phyloP scores from a whole-genome alignment of 2,888 invertebrate genomes.

The Biston betularia region DNA sequence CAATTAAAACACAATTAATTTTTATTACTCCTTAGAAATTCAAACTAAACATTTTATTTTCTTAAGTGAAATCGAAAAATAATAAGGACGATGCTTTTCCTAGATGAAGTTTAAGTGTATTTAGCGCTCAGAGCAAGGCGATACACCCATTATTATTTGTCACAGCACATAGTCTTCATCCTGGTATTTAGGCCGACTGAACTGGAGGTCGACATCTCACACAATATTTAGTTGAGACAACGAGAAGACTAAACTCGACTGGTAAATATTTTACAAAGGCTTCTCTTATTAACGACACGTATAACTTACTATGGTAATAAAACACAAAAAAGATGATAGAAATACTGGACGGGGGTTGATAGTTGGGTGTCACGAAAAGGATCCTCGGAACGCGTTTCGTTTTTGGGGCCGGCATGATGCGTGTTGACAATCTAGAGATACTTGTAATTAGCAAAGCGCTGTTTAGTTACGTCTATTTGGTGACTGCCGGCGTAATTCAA shows the following conservation, averaged over 20 bases:
- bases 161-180: slow-evolving; percentile 14
- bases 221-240: slow-evolving; percentile 3
- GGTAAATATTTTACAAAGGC: background rate
- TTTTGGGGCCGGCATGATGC: slow-evolving; percentile 5
- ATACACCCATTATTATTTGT: slow-evolving; percentile 12
- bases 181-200: slow-evolving; percentile 31
- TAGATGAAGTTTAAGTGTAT: background rate
- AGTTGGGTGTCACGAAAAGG: slow-evolving; percentile 13
- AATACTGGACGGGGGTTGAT: background rate
- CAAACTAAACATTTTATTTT: background rate
- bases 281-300: slow-evolving; percentile 2
- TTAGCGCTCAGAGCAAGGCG: slow-evolving; percentile 1
- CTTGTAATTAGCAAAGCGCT: slow-evolving; percentile 25
- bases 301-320: slow-evolving; percentile 7
- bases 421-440: slow-evolving; percentile 23
- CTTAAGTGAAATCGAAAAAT: background rate
- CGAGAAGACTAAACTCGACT: slow-evolving; percentile 4
- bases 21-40: background rate
- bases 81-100: too few species aligned
- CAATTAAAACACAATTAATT: background rate
- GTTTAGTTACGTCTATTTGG: slow-evolving; percentile 23
- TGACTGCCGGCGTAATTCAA: slow-evolving; percentile 16
- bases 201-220: slow-evolving; percentile 18
- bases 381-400: slow-evolving; percentile 14
- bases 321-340: slow-evolving; percentile 12